Evolutionary conservation across 37 sponge, comb jelly and placozoan genomes (phyloP).

Genomic region (Ephydatia muelleri): DNA sequence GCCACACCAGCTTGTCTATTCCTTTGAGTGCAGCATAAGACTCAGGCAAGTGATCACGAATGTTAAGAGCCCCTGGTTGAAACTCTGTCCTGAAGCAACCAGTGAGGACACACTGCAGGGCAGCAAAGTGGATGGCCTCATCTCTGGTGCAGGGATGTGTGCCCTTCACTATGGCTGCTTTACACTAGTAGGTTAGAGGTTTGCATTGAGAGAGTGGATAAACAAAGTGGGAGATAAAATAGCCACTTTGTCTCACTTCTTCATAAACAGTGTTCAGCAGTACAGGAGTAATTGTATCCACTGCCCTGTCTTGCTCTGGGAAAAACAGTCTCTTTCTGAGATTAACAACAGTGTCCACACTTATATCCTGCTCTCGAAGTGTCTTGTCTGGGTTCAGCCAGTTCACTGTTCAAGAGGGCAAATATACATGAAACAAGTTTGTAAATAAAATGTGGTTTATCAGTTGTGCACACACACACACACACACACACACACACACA

Average conservation of each 20-base stretch:
- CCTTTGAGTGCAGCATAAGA: conserved; percentile 86
- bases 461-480: background rate
- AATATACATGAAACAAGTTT: background rate
- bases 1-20: conserved; percentile 80
- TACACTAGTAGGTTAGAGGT: conserved; percentile 36
- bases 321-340: conserved; percentile 94
- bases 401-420: conserved; percentile 48
- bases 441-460: background rate
- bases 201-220: background rate
- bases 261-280: conserved; percentile 94
- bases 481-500: background rate
- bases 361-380: conserved; percentile 93
- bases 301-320: conserved; percentile 83
- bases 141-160: conserved; percentile 89
- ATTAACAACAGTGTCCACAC: conserved; percentile 84
- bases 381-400: conserved; percentile 97
- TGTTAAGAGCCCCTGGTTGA: conserved; percentile 89
- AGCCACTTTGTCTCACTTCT: conserved; percentile 50
- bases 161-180: conserved; percentile 86
- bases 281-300: conserved; percentile 90
- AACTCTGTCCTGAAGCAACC: conserved; percentile 93
- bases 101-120: conserved; percentile 89
- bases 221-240: background rate
- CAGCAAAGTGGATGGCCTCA: conserved; percentile 91
- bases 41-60: conserved; percentile 76